A percentile compares a stretch with the other conserved stretches of the same genome.
Conservation (phyloP, 2,797 vertebrate species). For the Mormyrops boulengeri region DNA sequence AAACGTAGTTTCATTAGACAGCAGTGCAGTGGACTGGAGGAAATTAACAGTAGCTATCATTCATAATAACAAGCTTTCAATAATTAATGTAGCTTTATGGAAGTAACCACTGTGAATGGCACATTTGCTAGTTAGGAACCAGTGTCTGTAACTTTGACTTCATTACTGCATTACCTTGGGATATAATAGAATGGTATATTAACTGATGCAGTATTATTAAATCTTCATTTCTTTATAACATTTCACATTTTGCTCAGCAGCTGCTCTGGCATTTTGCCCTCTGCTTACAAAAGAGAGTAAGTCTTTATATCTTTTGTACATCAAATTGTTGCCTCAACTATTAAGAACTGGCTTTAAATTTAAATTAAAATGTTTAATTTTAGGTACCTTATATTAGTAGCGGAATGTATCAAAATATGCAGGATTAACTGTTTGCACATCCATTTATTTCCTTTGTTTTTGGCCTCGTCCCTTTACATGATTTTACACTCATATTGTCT, state of each 20-base stretch:
- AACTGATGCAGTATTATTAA: background rate
- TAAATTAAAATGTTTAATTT: background rate
- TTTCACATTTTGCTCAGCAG: background rate
- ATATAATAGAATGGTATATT: slow-evolving; percentile 1
- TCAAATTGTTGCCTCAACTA: background rate
- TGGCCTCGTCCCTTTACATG: background rate
- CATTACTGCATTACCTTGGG: slow-evolving; percentile 12
- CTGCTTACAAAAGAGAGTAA: background rate
- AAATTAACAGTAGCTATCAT: slow-evolving; percentile 25
- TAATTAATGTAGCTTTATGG: slow-evolving; percentile 25
- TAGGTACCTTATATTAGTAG: no score
- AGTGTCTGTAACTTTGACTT: slow-evolving; percentile 12
- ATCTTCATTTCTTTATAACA: background rate
- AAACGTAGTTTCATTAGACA: slow-evolving; percentile 19
- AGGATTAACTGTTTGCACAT: background rate
- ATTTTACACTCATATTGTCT: background rate
- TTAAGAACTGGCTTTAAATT: background rate
- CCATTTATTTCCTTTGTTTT: background rate
- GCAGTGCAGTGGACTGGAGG: background rate
- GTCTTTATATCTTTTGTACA: background rate
- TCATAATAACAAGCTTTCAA: slow-evolving; percentile 25
- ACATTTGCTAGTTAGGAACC: background rate
- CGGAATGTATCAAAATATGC: background rate
- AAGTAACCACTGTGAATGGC: slow-evolving; percentile 17
- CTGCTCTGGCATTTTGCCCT: slow-evolving; percentile 13